phyloP scores from a whole-genome alignment of 2,888 invertebrate genomes.

The Elysia crispata region DNA sequence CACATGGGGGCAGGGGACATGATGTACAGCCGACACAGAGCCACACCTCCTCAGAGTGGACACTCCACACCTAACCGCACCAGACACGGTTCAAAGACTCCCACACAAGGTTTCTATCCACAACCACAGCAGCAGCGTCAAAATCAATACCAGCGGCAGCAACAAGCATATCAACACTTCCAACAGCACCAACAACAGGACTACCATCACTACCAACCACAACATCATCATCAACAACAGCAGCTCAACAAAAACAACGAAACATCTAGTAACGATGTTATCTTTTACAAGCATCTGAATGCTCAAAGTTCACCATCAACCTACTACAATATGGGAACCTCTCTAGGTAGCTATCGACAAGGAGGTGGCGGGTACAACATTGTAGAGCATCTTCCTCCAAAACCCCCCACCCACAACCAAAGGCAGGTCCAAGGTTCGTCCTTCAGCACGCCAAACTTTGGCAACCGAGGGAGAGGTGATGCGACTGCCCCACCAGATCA shows the following conservation, averaged over 20 bases:
- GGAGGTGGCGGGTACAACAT: no score
- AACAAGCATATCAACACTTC: not conserved
- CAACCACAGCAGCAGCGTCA: slow-evolving; percentile 44
- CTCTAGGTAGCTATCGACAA: no score
- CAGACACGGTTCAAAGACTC: no score
- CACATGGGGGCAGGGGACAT: slow-evolving; percentile 43
- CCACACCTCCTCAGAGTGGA: slow-evolving; percentile 10
- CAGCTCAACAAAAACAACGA: not conserved
- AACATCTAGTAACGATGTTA: no score
- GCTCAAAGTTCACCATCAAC: not conserved
- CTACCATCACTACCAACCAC: not conserved
- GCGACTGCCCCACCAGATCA: not conserved
- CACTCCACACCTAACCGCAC: no score
- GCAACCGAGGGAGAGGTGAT: not conserved
- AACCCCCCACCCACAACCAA: no score
- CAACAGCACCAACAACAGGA: not conserved
- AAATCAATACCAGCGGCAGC: slow-evolving; percentile 49
- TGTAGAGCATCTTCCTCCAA: no score
- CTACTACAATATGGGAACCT: slow-evolving; percentile 12
- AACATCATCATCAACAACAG: slow-evolving; percentile 1
- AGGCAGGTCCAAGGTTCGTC: no score
- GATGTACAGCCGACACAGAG: slow-evolving; percentile 56
- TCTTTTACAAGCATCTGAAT: not conserved
- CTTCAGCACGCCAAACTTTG: slow-evolving; percentile 15
- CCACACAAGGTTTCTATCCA: not conserved